phyloP scores from a whole-genome alignment of 2,888 invertebrate genomes.

The Candidula unifasciata region DNA sequence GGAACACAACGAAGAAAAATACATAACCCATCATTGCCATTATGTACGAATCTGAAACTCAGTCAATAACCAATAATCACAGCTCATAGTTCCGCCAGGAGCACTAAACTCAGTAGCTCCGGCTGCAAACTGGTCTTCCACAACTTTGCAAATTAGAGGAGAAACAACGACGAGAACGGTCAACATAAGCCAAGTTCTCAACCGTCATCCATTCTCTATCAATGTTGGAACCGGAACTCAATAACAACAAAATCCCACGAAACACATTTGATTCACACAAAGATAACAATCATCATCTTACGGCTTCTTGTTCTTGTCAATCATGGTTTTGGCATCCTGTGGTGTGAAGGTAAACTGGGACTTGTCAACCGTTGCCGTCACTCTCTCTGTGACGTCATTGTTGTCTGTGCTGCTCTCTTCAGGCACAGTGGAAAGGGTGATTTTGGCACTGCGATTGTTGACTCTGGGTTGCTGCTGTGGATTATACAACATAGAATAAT shows the following conservation, averaged over 20 bases:
- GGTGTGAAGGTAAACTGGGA: constrained; percentile 76
- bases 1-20: too few relatives aligned
- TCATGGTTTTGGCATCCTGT: constrained; percentile 65
- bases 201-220: too few relatives aligned
- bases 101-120: too few relatives aligned
- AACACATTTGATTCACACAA: background rate
- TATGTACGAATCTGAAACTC: too few relatives aligned
- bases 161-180: background rate
- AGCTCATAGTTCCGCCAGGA: too few relatives aligned
- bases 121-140: too few relatives aligned
- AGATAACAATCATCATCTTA: constrained; percentile 64
- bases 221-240: too few relatives aligned
- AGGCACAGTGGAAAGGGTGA: constrained; percentile 80
- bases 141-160: too few relatives aligned
- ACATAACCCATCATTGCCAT: too few relatives aligned
- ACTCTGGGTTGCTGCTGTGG: background rate
- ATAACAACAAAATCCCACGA: background rate
- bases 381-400: background rate
- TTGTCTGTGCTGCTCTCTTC: constrained; percentile 77
- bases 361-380: constrained; percentile 20
- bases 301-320: constrained; percentile 78
- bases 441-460: constrained; percentile 30
- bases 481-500: too few relatives aligned
- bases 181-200: too few relatives aligned
- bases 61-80: too few relatives aligned